Evolutionary conservation across 1,140 invertebrate genomes (phyloP), one percentile per base, ranked within the genome.

Genomic region (Drosophila sturtevanti): DNA sequence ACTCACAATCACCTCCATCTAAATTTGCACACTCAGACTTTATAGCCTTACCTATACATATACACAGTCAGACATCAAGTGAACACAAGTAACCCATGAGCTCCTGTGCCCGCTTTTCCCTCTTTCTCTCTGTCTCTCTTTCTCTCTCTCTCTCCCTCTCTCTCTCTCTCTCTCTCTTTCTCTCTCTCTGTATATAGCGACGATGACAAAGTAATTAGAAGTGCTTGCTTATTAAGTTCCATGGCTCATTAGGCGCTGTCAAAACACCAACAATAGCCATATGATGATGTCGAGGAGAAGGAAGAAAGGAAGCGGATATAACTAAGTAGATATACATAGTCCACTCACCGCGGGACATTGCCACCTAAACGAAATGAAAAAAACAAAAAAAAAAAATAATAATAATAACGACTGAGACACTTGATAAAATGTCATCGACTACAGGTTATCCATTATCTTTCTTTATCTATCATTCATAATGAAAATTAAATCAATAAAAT

Each of bases 151-250:
- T n/a, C n/a, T n/a, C n/a, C n/a, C n/a, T n/a, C n/a, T n/a, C n/a
- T n/a, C n/a, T n/a, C n/a, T n/a, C n/a, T n/a, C n/a, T n/a, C n/a
- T n/a, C n/a, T n/a, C n/a, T n/a, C n/a, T n/a, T n/a, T n/a, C n/a
- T n/a, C 3, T 6, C 27, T 31, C 27, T 31, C 27, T 31, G n/a
- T n/a, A n/a, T 0, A 11, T 10, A 18, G 41, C 6, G 68, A 34
- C n/a, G 16, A 48, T 21, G 41, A 48, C 41, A 75, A 82, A 86
- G 82, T 79, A 86, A 86, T 86, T 86, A 87, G 82, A 86, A 86
- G 82, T 79, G 82, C 86, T 86, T 86, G 82, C 82, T 86, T 86
- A 86, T 86, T 86, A 86, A 86, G 82, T 87, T 86, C 82, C 82
- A 86, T 87, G 82, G 82, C 82, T 86, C 82, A 86, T 86, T 86